Evolutionary conservation across 2,113 vertebrate genomes (phyloP).

Genomic region (Semnopithecus entellus): DNA sequence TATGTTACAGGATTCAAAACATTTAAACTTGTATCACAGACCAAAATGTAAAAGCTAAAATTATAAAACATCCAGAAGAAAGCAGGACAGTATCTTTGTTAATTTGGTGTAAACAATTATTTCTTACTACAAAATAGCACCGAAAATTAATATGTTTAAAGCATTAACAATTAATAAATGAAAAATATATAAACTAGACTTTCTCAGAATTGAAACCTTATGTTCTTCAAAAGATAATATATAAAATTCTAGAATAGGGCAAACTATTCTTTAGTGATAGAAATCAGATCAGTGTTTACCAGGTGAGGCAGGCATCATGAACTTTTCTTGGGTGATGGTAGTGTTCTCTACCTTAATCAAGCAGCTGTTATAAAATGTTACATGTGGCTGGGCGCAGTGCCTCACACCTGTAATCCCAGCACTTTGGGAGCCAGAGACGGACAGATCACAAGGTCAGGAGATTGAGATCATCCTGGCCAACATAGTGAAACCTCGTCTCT

Average conservation of each 20-base stretch:
- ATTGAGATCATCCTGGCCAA: too few relatives aligned
- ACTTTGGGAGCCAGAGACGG: too few relatives aligned
- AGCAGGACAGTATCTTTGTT: neutral
- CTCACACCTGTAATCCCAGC: too few relatives aligned
- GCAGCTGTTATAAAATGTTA: neutral
- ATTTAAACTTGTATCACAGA: neutral
- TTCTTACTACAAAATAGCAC: neutral
- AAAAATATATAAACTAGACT: neutral
- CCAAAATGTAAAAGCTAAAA: neutral
- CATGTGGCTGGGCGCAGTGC: too few relatives aligned
- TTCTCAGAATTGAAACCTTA: neutral
- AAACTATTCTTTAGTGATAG: neutral
- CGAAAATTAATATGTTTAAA: neutral
- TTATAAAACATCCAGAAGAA: neutral
- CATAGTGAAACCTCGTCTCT: too few relatives aligned
- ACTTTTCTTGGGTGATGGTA: neutral
- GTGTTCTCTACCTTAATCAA: neutral
- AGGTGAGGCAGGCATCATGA: neutral
- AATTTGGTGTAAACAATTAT: neutral
- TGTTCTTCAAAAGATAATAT: neutral
- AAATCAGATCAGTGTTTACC: neutral
- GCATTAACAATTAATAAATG: neutral
- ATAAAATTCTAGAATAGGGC: neutral
- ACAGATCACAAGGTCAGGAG: too few relatives aligned
- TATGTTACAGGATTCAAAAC: neutral